These are phyloP conservation scores for Didymodactylos carnosus DNA, from an alignment of 2,888 invertebrate species.

Conservation along the genomic window DNA sequence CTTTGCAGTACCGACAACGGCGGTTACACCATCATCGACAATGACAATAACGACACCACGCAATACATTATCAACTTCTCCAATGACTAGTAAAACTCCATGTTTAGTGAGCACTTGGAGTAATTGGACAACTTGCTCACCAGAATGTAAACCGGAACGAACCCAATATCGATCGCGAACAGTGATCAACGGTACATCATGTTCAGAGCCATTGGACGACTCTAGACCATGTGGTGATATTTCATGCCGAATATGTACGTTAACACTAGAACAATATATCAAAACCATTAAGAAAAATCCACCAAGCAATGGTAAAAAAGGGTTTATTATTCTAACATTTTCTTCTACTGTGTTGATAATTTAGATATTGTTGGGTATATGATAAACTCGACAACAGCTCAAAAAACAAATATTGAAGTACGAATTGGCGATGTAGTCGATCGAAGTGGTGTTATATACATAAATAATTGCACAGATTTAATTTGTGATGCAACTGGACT, in stretches of 20 bases:
- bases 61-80: not conserved
- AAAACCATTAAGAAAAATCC: not conserved
- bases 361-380: not conserved
- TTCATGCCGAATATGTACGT: not conserved
- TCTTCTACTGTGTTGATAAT: not conserved
- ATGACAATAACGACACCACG: not conserved
- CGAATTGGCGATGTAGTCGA: not conserved
- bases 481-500: not conserved
- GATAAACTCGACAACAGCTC: not conserved
- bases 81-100: not conserved
- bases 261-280: not conserved
- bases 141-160: not conserved
- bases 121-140: not conserved
- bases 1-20: not conserved
- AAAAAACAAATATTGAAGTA: not conserved
- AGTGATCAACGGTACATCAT: not conserved
- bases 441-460: not conserved
- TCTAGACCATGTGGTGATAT: not conserved
- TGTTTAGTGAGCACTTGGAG: not conserved
- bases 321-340: no score
- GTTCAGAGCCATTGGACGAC: not conserved
- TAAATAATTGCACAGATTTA: constrained; percentile 3
- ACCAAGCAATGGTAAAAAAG: not conserved
- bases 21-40: not conserved
- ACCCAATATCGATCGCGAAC: not conserved